A percentile compares a stretch with the other conserved stretches of the same genome.
Evolutionary conservation across 2,113 vertebrate species (phyloP).

Genomic region (Chinchilla lanigera): DNA sequence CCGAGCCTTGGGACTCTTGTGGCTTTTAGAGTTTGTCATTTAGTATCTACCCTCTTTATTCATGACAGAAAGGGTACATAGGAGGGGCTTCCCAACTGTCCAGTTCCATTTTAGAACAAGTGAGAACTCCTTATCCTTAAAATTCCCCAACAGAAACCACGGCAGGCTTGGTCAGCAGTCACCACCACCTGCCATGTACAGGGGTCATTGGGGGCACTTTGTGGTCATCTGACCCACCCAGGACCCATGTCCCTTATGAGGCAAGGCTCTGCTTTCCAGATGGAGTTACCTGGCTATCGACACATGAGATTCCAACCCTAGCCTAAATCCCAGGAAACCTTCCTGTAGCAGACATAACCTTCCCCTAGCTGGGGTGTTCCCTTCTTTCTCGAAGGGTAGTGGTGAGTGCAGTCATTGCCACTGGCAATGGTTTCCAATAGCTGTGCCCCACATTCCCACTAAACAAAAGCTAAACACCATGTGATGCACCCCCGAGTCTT

Average conservation of each 20-base stretch:
- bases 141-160: neutral
- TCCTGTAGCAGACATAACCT: neutral
- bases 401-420: neutral
- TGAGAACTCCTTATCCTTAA: neutral
- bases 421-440: too few species aligned
- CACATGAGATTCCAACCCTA: accelerated
- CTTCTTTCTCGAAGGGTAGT: neutral
- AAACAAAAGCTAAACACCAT: neutral
- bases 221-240: neutral
- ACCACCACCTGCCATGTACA: too few species aligned
- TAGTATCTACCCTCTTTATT: neutral
- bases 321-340: neutral
- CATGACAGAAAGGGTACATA: accelerated
- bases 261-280: neutral
- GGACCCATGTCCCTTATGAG: too few species aligned
- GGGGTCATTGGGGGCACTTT: accelerated
- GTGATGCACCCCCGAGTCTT: neutral
- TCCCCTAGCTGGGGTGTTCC: too few species aligned
- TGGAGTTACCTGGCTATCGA: neutral
- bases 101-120: neutral
- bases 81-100: neutral
- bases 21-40: neutral
- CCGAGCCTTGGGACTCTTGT: neutral
- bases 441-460: neutral
- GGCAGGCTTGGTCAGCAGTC: neutral